Evolutionary conservation across 2,797 vertebrate species (phyloP), one percentile per base, ranked within the genome.

Genomic region (Euthynnus affinis): DNA sequence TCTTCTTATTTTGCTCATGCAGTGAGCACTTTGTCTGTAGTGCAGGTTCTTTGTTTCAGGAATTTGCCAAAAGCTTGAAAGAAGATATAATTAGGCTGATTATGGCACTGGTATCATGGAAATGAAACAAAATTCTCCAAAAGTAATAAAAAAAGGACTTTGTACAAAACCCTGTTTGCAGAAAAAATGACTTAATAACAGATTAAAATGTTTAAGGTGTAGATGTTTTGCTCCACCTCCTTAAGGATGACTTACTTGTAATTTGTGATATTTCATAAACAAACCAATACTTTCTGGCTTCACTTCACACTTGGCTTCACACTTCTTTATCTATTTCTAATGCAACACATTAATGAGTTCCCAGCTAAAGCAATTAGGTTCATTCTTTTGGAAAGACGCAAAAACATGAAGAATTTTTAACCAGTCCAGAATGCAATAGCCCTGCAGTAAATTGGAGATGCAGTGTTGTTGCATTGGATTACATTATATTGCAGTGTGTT

Each of bases 211-310:
- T 44, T 40, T 20, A 20, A 17, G 62, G 9, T 51, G 17, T 5
- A n/a, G 10, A 17, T 14, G 20, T 23, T 53, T 70, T 70, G n/a
- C 5, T 25, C 9, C 37, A 37, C 9, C 37, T 4, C 4, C 6
- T 37, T 34, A 63, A 63, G 32, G 49, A 1, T 32, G 51, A 63
- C 37, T 20, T 20, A 63, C 37, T 20, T 20, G n/a, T 34, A 29
- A 48, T 34, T 64, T 48, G 15, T 14, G 17, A n/a, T 60, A 40
- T 37, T 51, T 61, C 18, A 61, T 53, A 71, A 53, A 53, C 49
- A 20, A 42, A 62, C 13, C 48, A 53, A n/a, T 20, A 32, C n/a
- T 56, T 64, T 63, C n/a, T 18, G 23, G 52, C 27, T 15, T 42
- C 22, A 29, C 27, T 29, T 29, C 27, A 29, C 27, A 29, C 27